Conservation (phyloP, 2,888 invertebrate genomes). For the Habroteleia sp. region DNA sequence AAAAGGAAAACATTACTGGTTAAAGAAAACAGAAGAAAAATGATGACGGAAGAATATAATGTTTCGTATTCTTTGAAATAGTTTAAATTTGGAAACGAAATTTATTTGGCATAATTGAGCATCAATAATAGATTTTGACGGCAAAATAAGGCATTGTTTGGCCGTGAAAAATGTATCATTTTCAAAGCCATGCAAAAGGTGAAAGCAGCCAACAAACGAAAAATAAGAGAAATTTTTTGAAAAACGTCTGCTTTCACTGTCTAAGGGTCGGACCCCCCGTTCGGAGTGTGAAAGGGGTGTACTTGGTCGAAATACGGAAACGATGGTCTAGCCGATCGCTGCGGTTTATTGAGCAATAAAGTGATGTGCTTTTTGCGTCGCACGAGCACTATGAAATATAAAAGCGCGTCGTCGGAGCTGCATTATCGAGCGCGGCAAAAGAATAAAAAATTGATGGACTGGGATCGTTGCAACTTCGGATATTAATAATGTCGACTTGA, state of each 20-base stretch:
- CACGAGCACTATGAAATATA: background rate
- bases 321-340: background rate
- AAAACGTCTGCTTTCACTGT: conserved; percentile 62
- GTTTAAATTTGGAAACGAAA: too few relatives aligned
- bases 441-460: conserved; percentile 1
- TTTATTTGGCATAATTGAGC: background rate
- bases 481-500: conserved; percentile 5
- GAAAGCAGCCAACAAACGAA: conserved; percentile 67
- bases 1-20: too few relatives aligned
- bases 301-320: background rate
- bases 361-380: background rate
- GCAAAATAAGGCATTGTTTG: conserved; percentile 6
- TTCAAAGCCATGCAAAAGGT: conserved; percentile 20
- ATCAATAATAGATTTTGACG: too few relatives aligned
- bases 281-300: conserved; percentile 23
- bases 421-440: too few relatives aligned
- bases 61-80: too few relatives aligned
- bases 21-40: too few relatives aligned
- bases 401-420: background rate
- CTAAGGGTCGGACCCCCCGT: conserved; percentile 20
- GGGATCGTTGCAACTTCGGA: background rate
- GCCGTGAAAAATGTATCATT: conserved; percentile 45
- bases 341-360: background rate
- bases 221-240: conserved; percentile 73
- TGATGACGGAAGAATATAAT: too few relatives aligned